phyloP scores from a whole-genome alignment of 2,797 vertebrate genomes.

The Buceros bicornis region DNA sequence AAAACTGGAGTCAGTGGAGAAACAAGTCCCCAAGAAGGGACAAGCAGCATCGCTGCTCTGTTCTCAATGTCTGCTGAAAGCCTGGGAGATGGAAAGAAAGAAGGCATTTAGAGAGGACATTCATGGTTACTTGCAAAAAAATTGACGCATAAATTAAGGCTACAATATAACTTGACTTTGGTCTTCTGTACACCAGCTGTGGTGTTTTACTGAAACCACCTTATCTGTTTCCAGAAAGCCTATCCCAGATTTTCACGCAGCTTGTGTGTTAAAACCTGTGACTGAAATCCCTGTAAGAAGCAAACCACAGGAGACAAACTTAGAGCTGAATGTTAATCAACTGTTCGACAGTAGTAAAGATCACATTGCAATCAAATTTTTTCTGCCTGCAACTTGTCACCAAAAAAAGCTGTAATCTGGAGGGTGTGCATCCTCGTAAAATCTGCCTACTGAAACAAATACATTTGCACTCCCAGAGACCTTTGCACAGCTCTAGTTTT shows the following conservation, averaged over 20 bases:
- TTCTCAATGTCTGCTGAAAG: not conserved
- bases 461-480: conserved; percentile 23
- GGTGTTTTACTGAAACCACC: not conserved
- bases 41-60: not conserved
- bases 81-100: not conserved
- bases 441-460: not conserved
- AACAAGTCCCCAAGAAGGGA: not conserved
- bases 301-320: not conserved
- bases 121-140: not conserved
- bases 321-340: not conserved
- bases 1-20: not conserved
- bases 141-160: not conserved
- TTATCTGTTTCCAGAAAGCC: not conserved
- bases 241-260: not conserved
- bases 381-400: not conserved
- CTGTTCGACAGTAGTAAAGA: not conserved
- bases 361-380: not conserved
- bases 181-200: not conserved
- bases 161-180: not conserved
- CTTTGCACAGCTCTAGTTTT: conserved; percentile 47
- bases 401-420: not conserved
- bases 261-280: not conserved
- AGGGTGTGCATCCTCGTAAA: not conserved
- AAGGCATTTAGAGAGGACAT: not conserved
- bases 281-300: not conserved